A percentile compares a stretch with the other conserved stretches of the same genome.
Evolutionary conservation across 2,113 vertebrate genomes (phyloP).

Genomic region (Crotophaga sulcirostris): DNA sequence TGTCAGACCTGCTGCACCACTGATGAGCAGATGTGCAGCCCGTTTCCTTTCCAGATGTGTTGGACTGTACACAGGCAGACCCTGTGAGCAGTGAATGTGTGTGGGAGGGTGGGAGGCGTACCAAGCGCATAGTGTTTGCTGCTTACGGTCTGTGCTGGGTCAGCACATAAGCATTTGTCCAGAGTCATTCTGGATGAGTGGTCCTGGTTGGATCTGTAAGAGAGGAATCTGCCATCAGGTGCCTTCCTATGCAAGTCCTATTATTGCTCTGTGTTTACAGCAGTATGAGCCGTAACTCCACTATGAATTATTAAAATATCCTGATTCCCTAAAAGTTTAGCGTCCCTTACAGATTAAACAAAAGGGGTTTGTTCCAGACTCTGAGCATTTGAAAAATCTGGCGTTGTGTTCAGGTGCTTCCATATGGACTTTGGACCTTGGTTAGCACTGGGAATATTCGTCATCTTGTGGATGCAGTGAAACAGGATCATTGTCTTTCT

Average conservation of each 20-base stretch:
- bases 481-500: neutral
- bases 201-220: neutral
- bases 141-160: neutral
- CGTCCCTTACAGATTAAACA: neutral
- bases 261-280: neutral
- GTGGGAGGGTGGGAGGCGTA: fast-evolving
- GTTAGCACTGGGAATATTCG: neutral
- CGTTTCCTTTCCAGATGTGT: neutral
- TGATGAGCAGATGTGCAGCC: conserved; percentile 23
- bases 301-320: neutral
- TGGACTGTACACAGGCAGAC: neutral
- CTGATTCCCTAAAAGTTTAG: neutral
- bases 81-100: neutral
- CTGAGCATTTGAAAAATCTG: neutral
- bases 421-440: neutral
- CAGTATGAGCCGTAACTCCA: neutral
- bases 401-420: neutral
- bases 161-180: neutral
- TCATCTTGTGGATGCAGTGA: neutral
- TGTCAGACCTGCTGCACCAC: fast-evolving
- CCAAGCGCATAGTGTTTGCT: neutral
- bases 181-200: neutral
- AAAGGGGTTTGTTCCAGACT: neutral
- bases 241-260: neutral
- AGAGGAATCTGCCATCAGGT: neutral